Evolutionary conservation across 2,797 vertebrate genomes (phyloP).

Genomic region (Tokudaia tokunoshimensis): DNA sequence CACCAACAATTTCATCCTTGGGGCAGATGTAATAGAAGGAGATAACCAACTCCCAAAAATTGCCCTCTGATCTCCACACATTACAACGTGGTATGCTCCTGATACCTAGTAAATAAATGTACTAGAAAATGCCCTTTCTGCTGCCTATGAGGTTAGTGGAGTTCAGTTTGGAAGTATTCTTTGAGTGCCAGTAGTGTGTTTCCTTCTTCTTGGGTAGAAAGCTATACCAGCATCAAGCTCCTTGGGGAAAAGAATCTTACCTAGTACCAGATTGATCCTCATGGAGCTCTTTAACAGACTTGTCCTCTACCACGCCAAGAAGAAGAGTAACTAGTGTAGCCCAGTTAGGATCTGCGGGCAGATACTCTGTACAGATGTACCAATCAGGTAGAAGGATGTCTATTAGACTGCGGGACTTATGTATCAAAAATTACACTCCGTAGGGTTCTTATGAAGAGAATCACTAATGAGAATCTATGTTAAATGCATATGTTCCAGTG

Average conservation of each 20-base stretch:
- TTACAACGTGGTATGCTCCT: neutral
- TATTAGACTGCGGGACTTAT: neutral
- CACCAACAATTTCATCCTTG: neutral
- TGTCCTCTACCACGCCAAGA: neutral
- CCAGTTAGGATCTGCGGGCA: neutral
- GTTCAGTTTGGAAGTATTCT: neutral
- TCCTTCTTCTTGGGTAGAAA: neutral
- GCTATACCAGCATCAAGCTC: neutral
- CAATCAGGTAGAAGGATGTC: neutral
- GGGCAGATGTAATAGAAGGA: neutral
- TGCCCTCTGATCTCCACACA: too few species aligned
- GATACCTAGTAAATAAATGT: neutral
- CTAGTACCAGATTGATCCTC: neutral
- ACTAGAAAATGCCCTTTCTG: too few species aligned
- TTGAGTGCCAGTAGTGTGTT: neutral
- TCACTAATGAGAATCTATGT: neutral
- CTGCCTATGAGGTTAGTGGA: neutral
- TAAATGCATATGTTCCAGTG: conserved; percentile 38
- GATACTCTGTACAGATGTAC: neutral
- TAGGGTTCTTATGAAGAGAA: neutral
- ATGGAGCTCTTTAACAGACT: neutral
- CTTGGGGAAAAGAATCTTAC: neutral
- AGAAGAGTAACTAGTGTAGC: neutral
- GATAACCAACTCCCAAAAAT: neutral
- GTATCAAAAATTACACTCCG: conserved; percentile 9